phyloP scores from a whole-genome alignment of 1,140 invertebrate species.

The Anagrus nilaparvatae region DNA sequence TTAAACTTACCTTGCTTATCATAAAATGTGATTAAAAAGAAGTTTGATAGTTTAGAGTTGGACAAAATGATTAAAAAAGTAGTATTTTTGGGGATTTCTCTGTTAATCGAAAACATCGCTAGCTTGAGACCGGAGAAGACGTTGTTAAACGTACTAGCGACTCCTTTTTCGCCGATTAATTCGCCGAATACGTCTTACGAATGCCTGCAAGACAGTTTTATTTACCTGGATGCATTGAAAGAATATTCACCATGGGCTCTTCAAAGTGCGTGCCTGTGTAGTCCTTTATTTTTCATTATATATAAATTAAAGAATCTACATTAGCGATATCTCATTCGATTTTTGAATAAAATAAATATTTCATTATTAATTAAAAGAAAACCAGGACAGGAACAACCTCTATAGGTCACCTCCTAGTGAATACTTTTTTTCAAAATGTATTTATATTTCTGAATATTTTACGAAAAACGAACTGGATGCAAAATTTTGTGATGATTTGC shows the following conservation, averaged over 20 bases:
- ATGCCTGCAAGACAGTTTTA: slow-evolving; percentile 20
- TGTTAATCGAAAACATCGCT: no score
- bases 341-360: slow-evolving; percentile 10
- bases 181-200: slow-evolving; percentile 14
- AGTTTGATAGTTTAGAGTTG: no score
- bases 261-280: slow-evolving; percentile 24
- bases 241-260: slow-evolving; percentile 29
- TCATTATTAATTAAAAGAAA: background rate
- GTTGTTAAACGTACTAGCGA: slow-evolving; percentile 18
- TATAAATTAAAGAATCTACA: no score
- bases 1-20: no score
- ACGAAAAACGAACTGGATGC: background rate
- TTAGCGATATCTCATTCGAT: slow-evolving; percentile 12
- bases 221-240: slow-evolving; percentile 20
- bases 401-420: background rate
- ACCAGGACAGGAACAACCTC: background rate
- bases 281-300: slow-evolving; percentile 21
- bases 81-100: no score
- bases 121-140: slow-evolving; percentile 18
- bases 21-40: no score
- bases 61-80: no score
- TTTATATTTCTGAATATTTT: background rate
- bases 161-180: slow-evolving; percentile 24
- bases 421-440: background rate
- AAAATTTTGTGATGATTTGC: background rate